Base-by-base conservation (phyloP, 2,888 invertebrate genomes). In the Strigamia crassipes region DNA sequence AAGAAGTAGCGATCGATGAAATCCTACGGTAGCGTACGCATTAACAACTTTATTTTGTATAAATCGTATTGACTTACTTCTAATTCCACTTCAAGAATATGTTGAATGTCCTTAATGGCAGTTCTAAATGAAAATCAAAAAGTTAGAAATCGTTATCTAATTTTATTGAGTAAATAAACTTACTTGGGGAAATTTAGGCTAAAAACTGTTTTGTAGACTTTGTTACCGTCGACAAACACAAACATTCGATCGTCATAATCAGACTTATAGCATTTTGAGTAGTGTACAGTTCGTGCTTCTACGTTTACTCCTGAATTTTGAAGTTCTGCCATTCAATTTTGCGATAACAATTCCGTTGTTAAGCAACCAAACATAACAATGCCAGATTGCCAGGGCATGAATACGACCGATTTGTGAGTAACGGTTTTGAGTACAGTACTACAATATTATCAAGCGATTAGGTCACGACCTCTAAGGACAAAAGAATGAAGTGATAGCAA, bases 191-290 rank as follows among this genome's bases (percentile, higher is more conserved):
- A 66, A 66, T 66, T 66, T 66, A 66, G 12, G 23, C 27, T 27
- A 27, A 66, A 66, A 1, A 66, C 66, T 6, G 66, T 66, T 27
- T 66, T 66, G 31, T 66, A 66, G 3, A 66, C 66, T 15, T 27
- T 66, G 66, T 66, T 66, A 27, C 23, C 27, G 27, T 31, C 15
- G 66, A 8, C 66, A 66, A 66, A 66, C 23, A 66, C 66, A 13
- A 66, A 66, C 66, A 66, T 66, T 66, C 66, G 66, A 27, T 66
- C 66, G 9, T 66, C 66, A 31, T 31, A 66, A 27, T 66, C 66
- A 66, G 27, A 10, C 9, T 66, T 66, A 10, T 9, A 27, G 27
- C 66, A 66, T 66, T 66, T 66, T 66, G 66, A 10, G 27, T 27
- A 9, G 1, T 66, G 1, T 27, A 27, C 10, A 15, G 12, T 13